Percentiles rank a stretch among this genome's conserved stretches.
Conservation (phyloP, 2,888 invertebrate species). For the Chrysolina haemoptera region DNA sequence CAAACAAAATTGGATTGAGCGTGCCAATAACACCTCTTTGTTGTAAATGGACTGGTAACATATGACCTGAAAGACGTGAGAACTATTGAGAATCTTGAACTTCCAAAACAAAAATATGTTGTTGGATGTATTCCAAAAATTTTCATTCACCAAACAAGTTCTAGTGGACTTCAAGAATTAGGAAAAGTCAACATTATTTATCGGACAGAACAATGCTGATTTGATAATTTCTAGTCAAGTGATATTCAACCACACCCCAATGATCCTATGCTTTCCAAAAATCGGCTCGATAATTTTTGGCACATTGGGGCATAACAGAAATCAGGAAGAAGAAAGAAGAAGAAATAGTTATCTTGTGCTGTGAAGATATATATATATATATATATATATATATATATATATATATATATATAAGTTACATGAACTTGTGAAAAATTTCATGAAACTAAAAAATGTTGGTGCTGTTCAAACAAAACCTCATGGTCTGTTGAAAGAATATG, state of each 20-base stretch:
- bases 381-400: too few relatives aligned
- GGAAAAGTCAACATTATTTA: neutral
- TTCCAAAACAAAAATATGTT: conserved; percentile 2
- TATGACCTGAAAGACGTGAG: conserved; percentile 6
- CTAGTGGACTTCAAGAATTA: neutral
- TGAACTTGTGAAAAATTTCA: conserved; percentile 8
- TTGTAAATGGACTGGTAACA: conserved; percentile 9
- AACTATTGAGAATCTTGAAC: conserved; percentile 10
- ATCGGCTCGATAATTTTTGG: conserved; percentile 2
- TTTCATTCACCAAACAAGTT: conserved; percentile 3
- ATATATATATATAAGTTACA: neutral
- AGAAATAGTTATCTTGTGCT: neutral
- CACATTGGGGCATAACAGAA: neutral
- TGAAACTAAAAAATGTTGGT: neutral
- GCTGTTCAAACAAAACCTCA: neutral
- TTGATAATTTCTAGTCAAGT: conserved; percentile 17
- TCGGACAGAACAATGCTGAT: conserved; percentile 23
- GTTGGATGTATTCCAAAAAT: conserved; percentile 3
- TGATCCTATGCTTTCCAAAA: conserved; percentile 14
- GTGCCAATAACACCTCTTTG: conserved; percentile 11
- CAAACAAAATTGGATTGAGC: neutral
- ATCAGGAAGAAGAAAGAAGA: too few relatives aligned
- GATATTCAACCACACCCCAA: conserved; percentile 19
- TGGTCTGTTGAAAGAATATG: neutral
- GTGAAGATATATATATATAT: neutral